A percentile compares a stretch with the other conserved stretches of the same genome.
phyloP scores from a whole-genome alignment of 2,888 invertebrate genomes.

The Euplexia lucipara region DNA sequence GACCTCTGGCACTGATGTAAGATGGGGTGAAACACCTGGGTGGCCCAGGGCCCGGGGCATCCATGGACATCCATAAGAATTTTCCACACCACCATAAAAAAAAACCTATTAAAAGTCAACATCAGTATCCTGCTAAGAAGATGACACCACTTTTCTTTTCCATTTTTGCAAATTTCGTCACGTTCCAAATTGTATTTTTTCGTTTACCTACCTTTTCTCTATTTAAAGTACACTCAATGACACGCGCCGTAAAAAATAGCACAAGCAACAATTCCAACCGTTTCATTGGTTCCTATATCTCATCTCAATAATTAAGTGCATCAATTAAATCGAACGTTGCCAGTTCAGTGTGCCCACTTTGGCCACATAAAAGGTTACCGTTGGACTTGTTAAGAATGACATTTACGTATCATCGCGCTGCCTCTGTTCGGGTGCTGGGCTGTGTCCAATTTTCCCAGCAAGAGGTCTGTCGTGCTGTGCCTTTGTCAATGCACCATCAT shows the following conservation, averaged over 20 bases:
- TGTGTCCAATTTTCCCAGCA: slow-evolving; percentile 85
- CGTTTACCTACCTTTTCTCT: not conserved
- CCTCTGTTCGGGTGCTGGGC: slow-evolving; percentile 69
- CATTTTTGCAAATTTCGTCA: too few relatives aligned
- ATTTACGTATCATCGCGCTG: slow-evolving; percentile 69
- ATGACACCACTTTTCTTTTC: not conserved
- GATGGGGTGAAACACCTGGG: too few relatives aligned
- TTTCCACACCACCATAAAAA: too few relatives aligned
- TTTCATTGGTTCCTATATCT: slow-evolving; percentile 10
- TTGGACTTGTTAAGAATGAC: slow-evolving; percentile 69
- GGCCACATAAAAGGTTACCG: slow-evolving; percentile 55
- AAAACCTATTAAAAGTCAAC: not conserved
- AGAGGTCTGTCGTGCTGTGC: slow-evolving; percentile 82
- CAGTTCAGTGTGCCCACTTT: slow-evolving; percentile 23
- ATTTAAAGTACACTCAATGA: not conserved
- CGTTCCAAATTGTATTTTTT: not conserved
- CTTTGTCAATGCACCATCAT: slow-evolving; percentile 83
- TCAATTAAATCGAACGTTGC: slow-evolving; percentile 33
- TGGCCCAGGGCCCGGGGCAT: too few relatives aligned
- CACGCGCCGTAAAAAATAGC: not conserved
- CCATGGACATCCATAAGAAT: too few relatives aligned
- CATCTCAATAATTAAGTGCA: slow-evolving; percentile 28
- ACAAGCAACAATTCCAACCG: not conserved
- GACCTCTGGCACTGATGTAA: too few relatives aligned
- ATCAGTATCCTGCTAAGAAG: not conserved